Evolutionary conservation across 2,113 vertebrate species (phyloP), one percentile per base, ranked within the genome.

Genomic region (Salminus brasiliensis): DNA sequence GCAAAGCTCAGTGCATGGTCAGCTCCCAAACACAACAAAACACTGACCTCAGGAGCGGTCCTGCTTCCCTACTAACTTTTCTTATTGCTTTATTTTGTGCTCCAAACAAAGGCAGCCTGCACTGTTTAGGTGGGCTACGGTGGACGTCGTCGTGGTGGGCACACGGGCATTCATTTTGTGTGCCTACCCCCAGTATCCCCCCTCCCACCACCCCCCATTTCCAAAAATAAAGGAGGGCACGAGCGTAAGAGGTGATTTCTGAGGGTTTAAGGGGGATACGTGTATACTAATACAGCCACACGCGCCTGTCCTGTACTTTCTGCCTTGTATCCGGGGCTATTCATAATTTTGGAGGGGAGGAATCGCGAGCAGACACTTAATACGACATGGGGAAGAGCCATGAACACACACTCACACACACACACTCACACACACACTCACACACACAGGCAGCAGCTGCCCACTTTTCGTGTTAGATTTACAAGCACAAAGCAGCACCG

Each of bases 351-450:
- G 62, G 52, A 66, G 32, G n/a, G 60, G 18, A 29, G 10, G 60
- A 63, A 63, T 34, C 13, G 62, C 62, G n/a, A 39, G 13, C 62
- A 66, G 32, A 66, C 62, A 66, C 62, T 39, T 21, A 32, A n/a
- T 21, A 36, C 27, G 30, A 65, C 32, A 41, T 12, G 41, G 3
- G 43, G 13, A 6, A 36, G 3, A 7, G 34, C 34, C 3, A 36
- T 36, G 41, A 52, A 60, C 76, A 39, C 32, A 62, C 39, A 25
- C 36, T 32, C 27, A 13, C 39, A 36, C 63, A 55, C 60, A 41
- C 60, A 57, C 41, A 68, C 78, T 23, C 29, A 75, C 49, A 52
- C 12, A 59, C 49, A 34, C 29, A 25, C 32, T 68, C 65, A 18
- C 16, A 45, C 52, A 41, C 39, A 41, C 39, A 41, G 39, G 39